Conservation (phyloP, 2,888 invertebrate genomes). For the Tinea semifulvella region DNA sequence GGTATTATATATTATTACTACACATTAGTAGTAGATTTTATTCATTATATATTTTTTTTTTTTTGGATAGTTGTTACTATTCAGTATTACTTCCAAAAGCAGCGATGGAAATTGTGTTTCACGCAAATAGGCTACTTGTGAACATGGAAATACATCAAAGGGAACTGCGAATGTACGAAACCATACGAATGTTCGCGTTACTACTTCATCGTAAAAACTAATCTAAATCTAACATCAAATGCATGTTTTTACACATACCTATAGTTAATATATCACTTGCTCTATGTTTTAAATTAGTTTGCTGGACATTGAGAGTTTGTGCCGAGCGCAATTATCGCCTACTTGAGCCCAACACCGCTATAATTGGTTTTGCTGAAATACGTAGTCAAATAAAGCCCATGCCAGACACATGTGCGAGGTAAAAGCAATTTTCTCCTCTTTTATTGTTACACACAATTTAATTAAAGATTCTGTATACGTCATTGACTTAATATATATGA, state of each 20-base stretch:
- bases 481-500: neutral
- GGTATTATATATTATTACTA: too few relatives aligned
- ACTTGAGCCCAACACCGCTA: neutral
- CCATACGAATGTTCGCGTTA: too few relatives aligned
- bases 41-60: too few relatives aligned
- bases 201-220: too few relatives aligned
- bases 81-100: conserved; percentile 1
- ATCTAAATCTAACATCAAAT: too few relatives aligned
- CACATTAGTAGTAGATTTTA: too few relatives aligned
- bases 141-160: neutral
- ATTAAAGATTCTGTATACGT: neutral
- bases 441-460: neutral
- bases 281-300: conserved; percentile 9
- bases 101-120: neutral
- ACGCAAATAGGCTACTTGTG: neutral
- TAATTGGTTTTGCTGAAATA: conserved; percentile 13
- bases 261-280: too few relatives aligned
- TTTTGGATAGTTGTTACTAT: too few relatives aligned
- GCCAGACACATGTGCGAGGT: conserved; percentile 1
- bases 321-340: conserved; percentile 12
- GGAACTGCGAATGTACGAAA: too few relatives aligned
- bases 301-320: neutral
- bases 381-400: neutral
- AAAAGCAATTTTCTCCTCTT: neutral
- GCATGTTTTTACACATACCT: too few relatives aligned